A percentile compares a stretch with the other conserved stretches of the same genome.
phyloP scores from a whole-genome alignment of 2,113 vertebrate genomes.

The Trochalopteron elliotii region DNA sequence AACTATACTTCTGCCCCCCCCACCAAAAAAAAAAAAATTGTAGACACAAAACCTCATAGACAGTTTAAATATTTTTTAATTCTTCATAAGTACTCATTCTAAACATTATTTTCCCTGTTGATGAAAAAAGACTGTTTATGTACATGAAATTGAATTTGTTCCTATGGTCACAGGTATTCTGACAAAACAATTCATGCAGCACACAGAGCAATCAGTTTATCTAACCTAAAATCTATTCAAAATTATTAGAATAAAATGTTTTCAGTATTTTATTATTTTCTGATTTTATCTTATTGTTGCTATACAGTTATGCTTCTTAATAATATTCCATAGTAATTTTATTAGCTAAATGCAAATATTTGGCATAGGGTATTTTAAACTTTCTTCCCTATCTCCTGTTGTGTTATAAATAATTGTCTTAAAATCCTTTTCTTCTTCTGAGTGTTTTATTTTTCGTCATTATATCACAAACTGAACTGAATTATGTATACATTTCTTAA shows the following conservation, averaged over 20 bases:
- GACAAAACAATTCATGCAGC: background rate
- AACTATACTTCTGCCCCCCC: background rate
- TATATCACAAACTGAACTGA: rapidly evolving
- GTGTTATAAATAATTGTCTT: background rate
- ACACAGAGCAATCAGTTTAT: background rate
- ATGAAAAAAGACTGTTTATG: background rate
- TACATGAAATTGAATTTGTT: background rate
- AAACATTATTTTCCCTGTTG: background rate
- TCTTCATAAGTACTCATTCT: background rate
- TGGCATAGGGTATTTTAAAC: background rate
- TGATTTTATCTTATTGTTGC: background rate
- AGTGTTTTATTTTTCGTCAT: background rate
- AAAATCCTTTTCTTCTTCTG: background rate
- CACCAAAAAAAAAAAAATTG: background rate
- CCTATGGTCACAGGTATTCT: background rate
- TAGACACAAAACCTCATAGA: background rate
- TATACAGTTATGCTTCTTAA: background rate
- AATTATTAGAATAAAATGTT: background rate
- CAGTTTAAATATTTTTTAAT: background rate
- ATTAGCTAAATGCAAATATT: background rate
- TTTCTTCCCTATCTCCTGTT: background rate
- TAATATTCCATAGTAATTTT: background rate
- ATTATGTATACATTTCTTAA: background rate
- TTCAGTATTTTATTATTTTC: background rate
- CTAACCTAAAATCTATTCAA: background rate